A percentile compares a stretch with the other conserved stretches of the same genome.
Evolutionary conservation across 2,888 invertebrate genomes (phyloP).

Genomic region (Drosophila niveifrons): DNA sequence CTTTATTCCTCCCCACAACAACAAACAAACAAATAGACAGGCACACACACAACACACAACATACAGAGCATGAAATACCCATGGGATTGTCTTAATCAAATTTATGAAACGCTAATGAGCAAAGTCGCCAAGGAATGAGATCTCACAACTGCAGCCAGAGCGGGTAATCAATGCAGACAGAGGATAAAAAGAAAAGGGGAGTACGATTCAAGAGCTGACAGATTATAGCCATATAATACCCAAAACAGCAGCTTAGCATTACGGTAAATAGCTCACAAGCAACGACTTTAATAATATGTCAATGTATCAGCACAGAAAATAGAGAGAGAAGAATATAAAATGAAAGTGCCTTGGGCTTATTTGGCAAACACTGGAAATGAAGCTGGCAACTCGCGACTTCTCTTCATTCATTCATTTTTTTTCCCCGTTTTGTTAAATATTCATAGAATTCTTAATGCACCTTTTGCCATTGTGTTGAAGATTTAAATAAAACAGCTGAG

Average conservation of each 20-base stretch:
- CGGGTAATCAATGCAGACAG: conserved; percentile 51
- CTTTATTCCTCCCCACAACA: conserved; percentile 32
- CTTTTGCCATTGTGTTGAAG: background rate
- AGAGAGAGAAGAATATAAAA: background rate
- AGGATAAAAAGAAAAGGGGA: background rate
- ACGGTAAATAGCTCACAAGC: conserved; percentile 32
- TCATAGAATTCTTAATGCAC: background rate
- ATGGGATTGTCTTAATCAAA: conserved; percentile 78
- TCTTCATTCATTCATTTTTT: no score
- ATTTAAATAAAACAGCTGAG: conserved; percentile 30
- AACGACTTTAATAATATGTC: conserved; percentile 46
- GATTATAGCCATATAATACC: conserved; percentile 72
- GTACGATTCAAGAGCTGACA: conserved; percentile 1
- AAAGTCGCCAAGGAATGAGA: conserved; percentile 60
- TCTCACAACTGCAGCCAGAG: conserved; percentile 45
- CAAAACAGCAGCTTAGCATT: conserved; percentile 71
- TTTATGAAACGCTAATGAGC: conserved; percentile 79
- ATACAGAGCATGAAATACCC: conserved; percentile 59
- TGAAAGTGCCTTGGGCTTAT: conserved; percentile 27
- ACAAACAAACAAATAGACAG: conserved; percentile 34
- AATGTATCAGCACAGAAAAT: conserved; percentile 40
- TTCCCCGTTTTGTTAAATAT: background rate
- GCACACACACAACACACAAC: conserved; percentile 24
- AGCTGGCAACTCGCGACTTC: conserved; percentile 19
- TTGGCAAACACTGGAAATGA: conserved; percentile 38